These are phyloP conservation scores for Drosophila nigricruria DNA, from an alignment of 2,888 invertebrate species.

Conservation along the genomic window DNA sequence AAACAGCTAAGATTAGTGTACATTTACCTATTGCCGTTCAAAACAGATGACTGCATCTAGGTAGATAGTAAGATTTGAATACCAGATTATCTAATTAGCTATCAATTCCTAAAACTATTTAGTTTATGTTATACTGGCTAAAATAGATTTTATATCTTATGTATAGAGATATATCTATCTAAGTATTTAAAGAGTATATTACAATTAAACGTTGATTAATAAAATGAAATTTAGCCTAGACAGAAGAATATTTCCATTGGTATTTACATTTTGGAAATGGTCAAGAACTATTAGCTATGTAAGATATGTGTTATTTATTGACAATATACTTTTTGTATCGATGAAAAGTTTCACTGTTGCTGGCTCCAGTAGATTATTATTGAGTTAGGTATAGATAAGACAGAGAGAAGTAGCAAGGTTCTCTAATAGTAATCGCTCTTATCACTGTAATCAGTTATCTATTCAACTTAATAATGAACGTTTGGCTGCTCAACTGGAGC, in stretches of 20 bases:
- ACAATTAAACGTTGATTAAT: background rate
- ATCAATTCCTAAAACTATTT: background rate
- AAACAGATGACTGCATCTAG: background rate
- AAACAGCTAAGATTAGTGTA: background rate
- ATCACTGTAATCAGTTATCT: slow-evolving; percentile 26
- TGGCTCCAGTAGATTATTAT: no score
- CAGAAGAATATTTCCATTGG: background rate
- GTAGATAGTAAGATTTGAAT: background rate
- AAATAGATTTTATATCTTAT: no score
- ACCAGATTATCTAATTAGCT: background rate
- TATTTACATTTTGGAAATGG: background rate
- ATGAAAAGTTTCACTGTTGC: no score
- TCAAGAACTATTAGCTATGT: background rate
- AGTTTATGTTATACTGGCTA: background rate
- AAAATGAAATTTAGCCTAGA: no score
- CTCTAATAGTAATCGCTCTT: background rate
- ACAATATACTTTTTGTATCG: no score
- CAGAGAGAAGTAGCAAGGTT: background rate
- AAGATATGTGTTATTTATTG: no score
- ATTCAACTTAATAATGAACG: slow-evolving; percentile 1
- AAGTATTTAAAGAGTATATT: background rate
- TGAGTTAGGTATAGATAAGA: background rate
- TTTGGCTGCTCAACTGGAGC: slow-evolving; percentile 7
- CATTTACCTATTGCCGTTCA: background rate
- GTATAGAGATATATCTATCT: no score